Base-by-base conservation (phyloP, 2,797 vertebrate genomes). In the Gephyroberyx darwinii region DNA sequence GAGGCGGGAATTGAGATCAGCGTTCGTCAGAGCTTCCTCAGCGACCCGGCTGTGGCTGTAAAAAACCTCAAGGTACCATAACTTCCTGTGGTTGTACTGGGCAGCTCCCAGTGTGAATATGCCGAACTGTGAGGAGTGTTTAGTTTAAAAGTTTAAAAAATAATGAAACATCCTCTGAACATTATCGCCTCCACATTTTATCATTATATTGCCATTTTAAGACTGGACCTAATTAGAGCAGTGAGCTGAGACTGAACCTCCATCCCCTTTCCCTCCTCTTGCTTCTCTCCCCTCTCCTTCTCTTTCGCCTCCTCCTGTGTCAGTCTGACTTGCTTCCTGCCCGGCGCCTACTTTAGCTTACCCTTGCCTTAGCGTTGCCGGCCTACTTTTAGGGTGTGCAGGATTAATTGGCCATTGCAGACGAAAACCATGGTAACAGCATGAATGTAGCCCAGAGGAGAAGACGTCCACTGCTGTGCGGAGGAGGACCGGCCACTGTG, bases 11-110 rank as follows among this genome's bases (percentile, higher is more conserved):
- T 97, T 2, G 96, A 97, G 85, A 96, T 97, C 84, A 96, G 95
- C 7, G 96, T 96, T 67, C 92, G 96, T 8, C 96, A 97, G 83
- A 97, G 96, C 68, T 97, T 97, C 89, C 96, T 97, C 82, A 95
- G 95, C 0, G 95, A 96, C 69, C 96, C 96, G 1, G 92, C 95
- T 0, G 94, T 96, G 2, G 95, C 96, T 0, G 96, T 97, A 47
- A 95, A 95, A 78, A 96, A 96, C 89, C 94, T 97, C 51, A 97
- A 97, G 96, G 96, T 97, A 71, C 71, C 41, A 71, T 30, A 61
- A 13, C 41, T 9, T 45, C 51, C 33, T 19, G 26, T 26, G 26
- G 26, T 26, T 26, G n/a, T n/a, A n/a, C n/a, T n/a, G n/a, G n/a
- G n/a, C n/a, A 26, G 3, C 26, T 26, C 4, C 26, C 26, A 13